Percentiles rank a stretch among this genome's conserved stretches.
Evolutionary conservation across 1,140 invertebrate genomes (phyloP).

Genomic region (Pemphigus obesinymphae): DNA sequence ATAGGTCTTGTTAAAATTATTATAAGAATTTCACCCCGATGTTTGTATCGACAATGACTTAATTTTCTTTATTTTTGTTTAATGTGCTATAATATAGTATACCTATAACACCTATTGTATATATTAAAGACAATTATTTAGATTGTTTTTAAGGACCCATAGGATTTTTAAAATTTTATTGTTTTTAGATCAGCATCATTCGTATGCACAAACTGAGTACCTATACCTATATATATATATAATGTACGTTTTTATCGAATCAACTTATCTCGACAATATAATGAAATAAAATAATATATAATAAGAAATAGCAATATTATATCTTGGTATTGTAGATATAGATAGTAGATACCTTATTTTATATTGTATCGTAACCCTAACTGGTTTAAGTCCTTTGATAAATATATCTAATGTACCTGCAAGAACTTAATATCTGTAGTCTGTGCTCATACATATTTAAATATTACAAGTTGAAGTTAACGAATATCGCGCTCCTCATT

Average conservation of each 20-base stretch:
- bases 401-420: too few species aligned
- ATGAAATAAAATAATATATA: background rate
- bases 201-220: too few species aligned
- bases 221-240: too few species aligned
- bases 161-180: background rate
- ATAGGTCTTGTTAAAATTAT: background rate
- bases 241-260: slow-evolving; percentile 10
- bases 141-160: background rate
- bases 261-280: background rate
- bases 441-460: too few species aligned
- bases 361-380: background rate
- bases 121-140: background rate
- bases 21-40: background rate
- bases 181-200: background rate
- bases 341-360: background rate
- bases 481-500: too few species aligned
- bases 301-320: background rate
- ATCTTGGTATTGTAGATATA: too few species aligned
- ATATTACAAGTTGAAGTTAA: too few species aligned
- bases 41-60: background rate
- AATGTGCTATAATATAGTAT: background rate
- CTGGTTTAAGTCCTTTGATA: slow-evolving; percentile 2
- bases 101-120: background rate
- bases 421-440: too few species aligned
- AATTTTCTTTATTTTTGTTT: background rate